These are phyloP conservation scores for Patella pellucida DNA, from an alignment of 2,888 invertebrate species.

Conservation along the genomic window DNA sequence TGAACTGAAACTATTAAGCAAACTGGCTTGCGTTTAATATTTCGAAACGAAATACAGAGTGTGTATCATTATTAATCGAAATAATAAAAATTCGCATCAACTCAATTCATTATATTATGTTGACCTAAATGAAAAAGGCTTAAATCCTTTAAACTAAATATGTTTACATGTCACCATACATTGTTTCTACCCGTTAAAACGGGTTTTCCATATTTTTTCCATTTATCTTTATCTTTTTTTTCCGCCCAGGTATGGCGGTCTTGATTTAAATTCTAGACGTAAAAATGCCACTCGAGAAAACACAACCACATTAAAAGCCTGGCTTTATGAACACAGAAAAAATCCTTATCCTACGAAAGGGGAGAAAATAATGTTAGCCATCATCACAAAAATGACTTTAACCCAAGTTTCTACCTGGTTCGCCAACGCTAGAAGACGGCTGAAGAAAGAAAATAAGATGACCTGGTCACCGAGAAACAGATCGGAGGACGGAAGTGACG, in stretches of 20 bases:
- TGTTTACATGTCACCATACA: too few relatives aligned
- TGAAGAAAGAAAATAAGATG: constrained; percentile 98
- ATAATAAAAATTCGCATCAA: too few relatives aligned
- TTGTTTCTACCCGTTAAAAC: too few relatives aligned
- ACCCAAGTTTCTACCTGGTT: constrained; percentile 95
- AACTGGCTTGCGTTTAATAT: too few relatives aligned
- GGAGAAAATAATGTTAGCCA: constrained; percentile 95
- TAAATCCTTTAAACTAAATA: too few relatives aligned
- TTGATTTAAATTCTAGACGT: constrained; percentile 91
- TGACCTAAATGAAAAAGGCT: too few relatives aligned
- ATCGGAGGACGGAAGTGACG: constrained; percentile 47
- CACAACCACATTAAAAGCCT: constrained; percentile 95
- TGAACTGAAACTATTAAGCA: too few relatives aligned
- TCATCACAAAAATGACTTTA: constrained; percentile 95
- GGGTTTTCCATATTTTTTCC: not conserved
- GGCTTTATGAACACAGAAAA: constrained; percentile 96
- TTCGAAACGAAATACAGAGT: too few relatives aligned
- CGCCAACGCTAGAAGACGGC: constrained; percentile 90
- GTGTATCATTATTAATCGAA: too few relatives aligned
- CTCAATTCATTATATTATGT: too few relatives aligned
- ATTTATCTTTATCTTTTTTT: not conserved
- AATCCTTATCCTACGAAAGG: constrained; percentile 97
- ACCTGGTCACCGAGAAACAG: constrained; percentile 94
- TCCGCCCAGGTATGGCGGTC: constrained; percentile 31
- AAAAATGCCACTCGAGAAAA: constrained; percentile 99